Percentiles rank a stretch among this genome's conserved stretches.
phyloP scores from a whole-genome alignment of 1,140 invertebrate genomes.

The Caenorhabditis briggsae region DNA sequence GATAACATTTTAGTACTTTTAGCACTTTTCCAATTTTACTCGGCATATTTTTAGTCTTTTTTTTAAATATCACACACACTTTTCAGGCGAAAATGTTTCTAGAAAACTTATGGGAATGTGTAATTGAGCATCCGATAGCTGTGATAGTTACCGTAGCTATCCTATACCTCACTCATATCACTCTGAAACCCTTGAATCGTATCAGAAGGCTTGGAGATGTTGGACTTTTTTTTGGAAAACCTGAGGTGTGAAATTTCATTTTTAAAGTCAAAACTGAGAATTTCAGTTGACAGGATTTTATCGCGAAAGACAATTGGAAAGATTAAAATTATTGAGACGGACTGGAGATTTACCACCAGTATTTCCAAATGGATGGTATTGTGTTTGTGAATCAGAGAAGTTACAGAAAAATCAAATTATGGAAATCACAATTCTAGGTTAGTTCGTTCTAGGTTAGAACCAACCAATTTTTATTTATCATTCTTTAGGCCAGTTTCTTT shows the following conservation, averaged over 20 bases:
- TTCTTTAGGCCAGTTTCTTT: slow-evolving; percentile 84
- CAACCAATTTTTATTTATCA: not conserved
- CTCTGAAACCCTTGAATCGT: slow-evolving; percentile 63
- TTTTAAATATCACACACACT: too few relatives aligned
- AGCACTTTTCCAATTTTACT: too few relatives aligned
- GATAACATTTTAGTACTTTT: too few relatives aligned
- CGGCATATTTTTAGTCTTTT: too few relatives aligned
- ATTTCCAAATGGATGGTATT: slow-evolving; percentile 92
- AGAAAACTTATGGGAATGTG: not conserved
- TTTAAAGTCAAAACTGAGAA: not conserved
- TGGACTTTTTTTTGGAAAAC: slow-evolving; percentile 66
- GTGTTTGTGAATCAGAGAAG: slow-evolving; percentile 83
- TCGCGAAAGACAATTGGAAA: slow-evolving; percentile 60
- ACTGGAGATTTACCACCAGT: slow-evolving; percentile 84
- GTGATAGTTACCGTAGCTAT: not conserved
- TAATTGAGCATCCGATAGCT: not conserved
- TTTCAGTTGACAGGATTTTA: slow-evolving; percentile 63
- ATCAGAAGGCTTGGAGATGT: slow-evolving; percentile 63
- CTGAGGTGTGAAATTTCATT: slow-evolving; percentile 23
- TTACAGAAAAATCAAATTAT: slow-evolving; percentile 82
- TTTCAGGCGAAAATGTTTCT: slow-evolving; percentile 13
- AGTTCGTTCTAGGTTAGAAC: slow-evolving; percentile 65
- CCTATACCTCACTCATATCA: slow-evolving; percentile 17
- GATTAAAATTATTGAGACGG: slow-evolving; percentile 61
- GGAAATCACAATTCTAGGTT: slow-evolving; percentile 84